Evolutionary conservation across 2,113 vertebrate genomes (phyloP), one percentile per base, ranked within the genome.

Genomic region (Bungarus multicinctus): DNA sequence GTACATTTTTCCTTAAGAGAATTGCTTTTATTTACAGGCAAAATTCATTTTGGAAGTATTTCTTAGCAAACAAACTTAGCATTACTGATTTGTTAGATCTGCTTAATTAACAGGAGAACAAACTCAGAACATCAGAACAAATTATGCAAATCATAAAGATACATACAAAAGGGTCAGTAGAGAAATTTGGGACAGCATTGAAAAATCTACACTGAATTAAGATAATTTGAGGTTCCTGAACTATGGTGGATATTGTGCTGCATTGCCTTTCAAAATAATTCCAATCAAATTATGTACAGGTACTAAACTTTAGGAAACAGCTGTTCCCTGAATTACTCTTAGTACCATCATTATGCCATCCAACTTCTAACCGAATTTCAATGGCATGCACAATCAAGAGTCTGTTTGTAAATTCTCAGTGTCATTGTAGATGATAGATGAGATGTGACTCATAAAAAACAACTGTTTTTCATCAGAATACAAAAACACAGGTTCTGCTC

Each of bases 171-270:
- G 92, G 94, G 89, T 91, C 10, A 0, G 23, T 81, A 88, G 22
- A 20, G 88, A 91, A 94, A 52, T 93, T 94, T 91, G 93, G 5
- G 5, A 0, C 5, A 91, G 34, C 8, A 64, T 18, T 88, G 34
- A 55, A 6, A 93, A 93, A 95, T 22, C 94, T 95, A 87, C 57
- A 64, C 9, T 92, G 94, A 93, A 89, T 91, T 43, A 92, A 94
- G 89, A 18, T 43, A 5, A 0, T 39, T 43, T 92, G 87, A 93
- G 23, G 5, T 86, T 1, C 52, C 39, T 89, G 0, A 25, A 74
- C 90, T 92, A 11, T 47, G 39, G 22, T 89, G 92, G 94, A 93
- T 45, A 89, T 91, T 90, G 85, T 95, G 94, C 92, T 92, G 89
- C 1, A 22, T 0, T 69, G 43, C 39, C 6, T 89, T 91, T 74